Evolutionary conservation across 1,140 invertebrate genomes (phyloP).

Genomic region (Pseudomyrmex sp.): DNA sequence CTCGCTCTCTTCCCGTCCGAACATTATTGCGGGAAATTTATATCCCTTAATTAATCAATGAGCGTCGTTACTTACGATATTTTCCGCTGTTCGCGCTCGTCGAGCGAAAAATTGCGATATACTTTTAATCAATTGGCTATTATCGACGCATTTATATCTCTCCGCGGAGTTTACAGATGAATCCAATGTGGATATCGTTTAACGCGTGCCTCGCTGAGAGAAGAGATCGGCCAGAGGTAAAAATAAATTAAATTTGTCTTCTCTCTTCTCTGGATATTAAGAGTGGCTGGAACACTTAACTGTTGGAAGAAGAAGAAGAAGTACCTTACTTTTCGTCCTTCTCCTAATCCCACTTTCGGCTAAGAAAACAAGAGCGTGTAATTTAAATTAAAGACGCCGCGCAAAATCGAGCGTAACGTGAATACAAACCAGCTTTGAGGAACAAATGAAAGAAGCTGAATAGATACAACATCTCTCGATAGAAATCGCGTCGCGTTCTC

Average conservation of each 20-base stretch:
- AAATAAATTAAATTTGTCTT: constrained; percentile 34
- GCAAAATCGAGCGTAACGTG: background rate
- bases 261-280: constrained; percentile 21
- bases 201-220: background rate
- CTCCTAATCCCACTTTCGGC: constrained; percentile 38
- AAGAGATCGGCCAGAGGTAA: background rate
- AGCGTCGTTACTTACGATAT: background rate
- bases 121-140: constrained; percentile 9
- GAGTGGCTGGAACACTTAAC: constrained; percentile 16
- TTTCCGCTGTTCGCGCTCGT: background rate
- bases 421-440: background rate
- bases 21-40: background rate
- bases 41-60: constrained; percentile 8
- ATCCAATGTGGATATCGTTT: background rate
- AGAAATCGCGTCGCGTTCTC: too few relatives aligned
- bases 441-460: background rate
- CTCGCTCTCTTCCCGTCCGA: background rate
- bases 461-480: too few relatives aligned
- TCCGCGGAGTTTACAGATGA: background rate
- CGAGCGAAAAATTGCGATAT: constrained; percentile 3
- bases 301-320: background rate
- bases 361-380: constrained; percentile 19
- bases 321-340: constrained; percentile 35
- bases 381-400: constrained; percentile 8
- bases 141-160: background rate